A percentile compares a stretch with the other conserved stretches of the same genome.
Evolutionary conservation across 2,888 invertebrate species (phyloP).

Genomic region (Drosophila quasianomalipes): DNA sequence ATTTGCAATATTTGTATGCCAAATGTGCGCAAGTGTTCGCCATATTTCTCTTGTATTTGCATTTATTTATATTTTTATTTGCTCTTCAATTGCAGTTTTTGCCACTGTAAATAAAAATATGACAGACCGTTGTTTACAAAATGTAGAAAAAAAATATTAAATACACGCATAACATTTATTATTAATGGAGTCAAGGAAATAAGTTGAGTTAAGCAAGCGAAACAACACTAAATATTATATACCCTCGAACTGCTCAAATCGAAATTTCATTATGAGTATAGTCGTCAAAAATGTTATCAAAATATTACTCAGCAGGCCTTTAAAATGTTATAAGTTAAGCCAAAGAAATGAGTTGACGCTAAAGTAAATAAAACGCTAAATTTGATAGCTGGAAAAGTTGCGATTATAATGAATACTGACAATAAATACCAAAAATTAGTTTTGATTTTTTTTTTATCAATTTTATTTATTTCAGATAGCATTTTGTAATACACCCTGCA

Average conservation of each 20-base stretch:
- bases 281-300: background rate
- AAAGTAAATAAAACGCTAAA: background rate
- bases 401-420: background rate
- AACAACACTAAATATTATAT: background rate
- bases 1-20: conserved; percentile 23
- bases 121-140: conserved; percentile 13
- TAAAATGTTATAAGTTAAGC: background rate
- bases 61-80: conserved; percentile 46
- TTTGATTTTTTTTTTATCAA: background rate
- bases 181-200: conserved; percentile 32
- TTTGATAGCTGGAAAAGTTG: background rate
- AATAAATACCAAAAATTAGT: background rate
- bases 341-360: background rate
- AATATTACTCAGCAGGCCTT: background rate
- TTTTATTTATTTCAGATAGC: background rate
- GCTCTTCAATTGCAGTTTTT: conserved; percentile 25
- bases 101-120: conserved; percentile 7
- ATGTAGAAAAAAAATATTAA: background rate
- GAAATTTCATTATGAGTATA: background rate
- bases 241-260: background rate
- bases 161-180: background rate
- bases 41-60: conserved; percentile 17
- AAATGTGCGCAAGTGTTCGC: conserved; percentile 13
- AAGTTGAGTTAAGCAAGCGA: background rate
- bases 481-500: too few relatives aligned